Conservation (phyloP, 2,797 vertebrate genomes). For the Microhierax caerulescens region DNA sequence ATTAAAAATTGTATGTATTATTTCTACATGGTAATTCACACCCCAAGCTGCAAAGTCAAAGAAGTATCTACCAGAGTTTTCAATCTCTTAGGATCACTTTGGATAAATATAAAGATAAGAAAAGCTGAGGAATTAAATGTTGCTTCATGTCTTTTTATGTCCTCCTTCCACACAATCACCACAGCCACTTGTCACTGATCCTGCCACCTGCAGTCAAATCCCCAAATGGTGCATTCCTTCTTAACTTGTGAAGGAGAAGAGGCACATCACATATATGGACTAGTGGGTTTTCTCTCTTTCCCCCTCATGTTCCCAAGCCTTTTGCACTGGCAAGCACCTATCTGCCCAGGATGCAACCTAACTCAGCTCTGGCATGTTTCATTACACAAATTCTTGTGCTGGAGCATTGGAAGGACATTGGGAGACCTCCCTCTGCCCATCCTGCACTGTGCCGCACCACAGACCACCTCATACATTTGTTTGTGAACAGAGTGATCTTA, state of each 20-base stretch:
- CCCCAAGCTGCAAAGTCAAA: background rate
- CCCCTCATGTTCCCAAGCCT: rapidly evolving
- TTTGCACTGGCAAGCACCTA: background rate
- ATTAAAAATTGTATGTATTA: background rate
- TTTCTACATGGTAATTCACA: background rate
- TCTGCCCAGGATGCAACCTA: background rate
- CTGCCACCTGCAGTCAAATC: background rate
- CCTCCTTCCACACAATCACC: background rate
- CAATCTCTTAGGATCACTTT: background rate
- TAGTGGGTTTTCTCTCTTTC: background rate
- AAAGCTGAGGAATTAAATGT: background rate
- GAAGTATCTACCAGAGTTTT: background rate
- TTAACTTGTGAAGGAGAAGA: background rate
- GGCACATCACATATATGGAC: background rate
- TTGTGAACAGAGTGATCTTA: background rate
- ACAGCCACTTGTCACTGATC: background rate
- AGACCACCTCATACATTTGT: rapidly evolving
- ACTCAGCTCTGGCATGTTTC: background rate
- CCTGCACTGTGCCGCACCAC: background rate
- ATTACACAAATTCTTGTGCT: background rate
- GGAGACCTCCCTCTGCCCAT: background rate
- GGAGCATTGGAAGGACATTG: background rate
- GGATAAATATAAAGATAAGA: background rate
- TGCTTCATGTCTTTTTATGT: background rate
- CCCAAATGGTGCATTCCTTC: background rate